Evolutionary conservation across 2,113 vertebrate species (phyloP).

Genomic region (Pristiophorus japonicus): DNA sequence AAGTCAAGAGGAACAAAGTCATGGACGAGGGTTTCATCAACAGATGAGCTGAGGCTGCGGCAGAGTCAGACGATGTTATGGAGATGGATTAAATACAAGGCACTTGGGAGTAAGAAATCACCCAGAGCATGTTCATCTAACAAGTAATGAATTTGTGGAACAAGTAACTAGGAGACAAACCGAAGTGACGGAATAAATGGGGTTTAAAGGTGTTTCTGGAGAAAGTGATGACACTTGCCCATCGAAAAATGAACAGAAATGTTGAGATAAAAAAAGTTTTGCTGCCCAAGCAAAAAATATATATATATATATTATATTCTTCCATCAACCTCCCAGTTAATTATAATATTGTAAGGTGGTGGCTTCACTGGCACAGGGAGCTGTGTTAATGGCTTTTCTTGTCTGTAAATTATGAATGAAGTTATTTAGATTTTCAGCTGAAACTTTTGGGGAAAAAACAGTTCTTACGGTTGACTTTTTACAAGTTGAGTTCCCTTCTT

Average conservation of each 20-base stretch:
- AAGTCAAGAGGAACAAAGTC: no score
- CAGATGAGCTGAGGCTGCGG: no score
- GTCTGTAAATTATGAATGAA: background rate
- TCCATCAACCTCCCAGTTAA: background rate
- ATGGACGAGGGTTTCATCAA: no score
- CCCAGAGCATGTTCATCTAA: background rate
- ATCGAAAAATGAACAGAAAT: background rate
- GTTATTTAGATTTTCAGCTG: background rate
- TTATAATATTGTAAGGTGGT: background rate
- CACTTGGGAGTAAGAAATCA: background rate
- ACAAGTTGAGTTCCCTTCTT: conserved; percentile 40
- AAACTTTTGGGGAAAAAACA: background rate
- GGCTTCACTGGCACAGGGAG: background rate
- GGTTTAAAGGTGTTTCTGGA: background rate
- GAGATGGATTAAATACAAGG: background rate
- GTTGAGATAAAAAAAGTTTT: background rate
- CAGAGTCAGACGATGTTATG: no score
- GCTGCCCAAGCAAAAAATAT: background rate
- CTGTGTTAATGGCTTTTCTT: background rate
- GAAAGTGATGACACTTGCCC: background rate
- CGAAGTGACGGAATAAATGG: background rate
- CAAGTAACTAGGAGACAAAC: background rate
- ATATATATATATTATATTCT: background rate
- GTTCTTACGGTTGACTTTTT: background rate
- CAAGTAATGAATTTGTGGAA: background rate